These are phyloP conservation scores for Osmerus eperlanus DNA, from an alignment of 2,113 vertebrate species.

Conservation along the genomic window DNA sequence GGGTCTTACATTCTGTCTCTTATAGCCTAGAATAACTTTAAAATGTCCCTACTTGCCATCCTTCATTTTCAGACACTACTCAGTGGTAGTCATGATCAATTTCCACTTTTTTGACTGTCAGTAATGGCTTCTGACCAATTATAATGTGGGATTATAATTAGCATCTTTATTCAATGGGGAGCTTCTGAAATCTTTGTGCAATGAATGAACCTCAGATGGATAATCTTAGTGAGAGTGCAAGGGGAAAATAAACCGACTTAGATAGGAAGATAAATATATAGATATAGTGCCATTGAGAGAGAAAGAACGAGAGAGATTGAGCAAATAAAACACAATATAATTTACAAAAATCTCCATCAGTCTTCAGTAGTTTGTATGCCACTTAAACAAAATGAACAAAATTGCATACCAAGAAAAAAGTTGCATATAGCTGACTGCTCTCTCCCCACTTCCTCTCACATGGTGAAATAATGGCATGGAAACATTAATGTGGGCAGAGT, in stretches of 20 bases:
- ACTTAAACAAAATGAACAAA: background rate
- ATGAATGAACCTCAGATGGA: slow-evolving; percentile 11
- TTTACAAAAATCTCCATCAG: background rate
- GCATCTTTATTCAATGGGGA: slow-evolving; percentile 26
- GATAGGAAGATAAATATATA: slow-evolving; percentile 6
- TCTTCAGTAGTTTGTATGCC: background rate
- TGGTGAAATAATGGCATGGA: slow-evolving; percentile 39
- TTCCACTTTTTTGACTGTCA: slow-evolving; percentile 50
- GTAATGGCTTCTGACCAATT: slow-evolving; percentile 51
- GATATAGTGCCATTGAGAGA: slow-evolving; percentile 1
- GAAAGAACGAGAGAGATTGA: background rate
- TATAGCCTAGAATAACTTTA: background rate
- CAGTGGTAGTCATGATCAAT: slow-evolving; percentile 45
- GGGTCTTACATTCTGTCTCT: slow-evolving; percentile 10
- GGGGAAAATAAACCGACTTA: slow-evolving; percentile 10
- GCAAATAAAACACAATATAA: slow-evolving; percentile 8
- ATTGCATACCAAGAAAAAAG: slow-evolving; percentile 15
- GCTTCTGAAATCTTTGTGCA: slow-evolving; percentile 35
- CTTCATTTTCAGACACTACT: slow-evolving; percentile 42
- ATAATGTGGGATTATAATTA: slow-evolving; percentile 49
- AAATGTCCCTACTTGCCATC: slow-evolving; percentile 22
- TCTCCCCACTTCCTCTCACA: slow-evolving; percentile 30
- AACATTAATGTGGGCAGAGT: slow-evolving; percentile 65
- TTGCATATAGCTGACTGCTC: slow-evolving; percentile 32
- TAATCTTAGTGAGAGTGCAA: slow-evolving; percentile 10